Evolutionary conservation across 37 sponge, comb jelly and placozoan genomes (phyloP).

Genomic region (Chondrilla cf. caribensis): DNA sequence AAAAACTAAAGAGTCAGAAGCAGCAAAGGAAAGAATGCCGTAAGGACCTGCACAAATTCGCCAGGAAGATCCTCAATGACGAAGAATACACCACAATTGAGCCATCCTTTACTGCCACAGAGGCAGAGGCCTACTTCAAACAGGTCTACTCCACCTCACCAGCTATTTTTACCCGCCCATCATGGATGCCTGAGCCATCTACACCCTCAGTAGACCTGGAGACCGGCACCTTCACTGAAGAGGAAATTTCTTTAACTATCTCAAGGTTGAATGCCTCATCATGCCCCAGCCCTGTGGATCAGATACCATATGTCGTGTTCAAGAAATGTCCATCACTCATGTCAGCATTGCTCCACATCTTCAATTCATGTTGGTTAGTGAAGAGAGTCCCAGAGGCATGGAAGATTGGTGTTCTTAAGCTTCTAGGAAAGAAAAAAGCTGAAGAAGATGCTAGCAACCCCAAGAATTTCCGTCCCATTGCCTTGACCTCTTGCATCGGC

Average conservation of each 20-base stretch:
- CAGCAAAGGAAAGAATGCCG: conserved; percentile 1
- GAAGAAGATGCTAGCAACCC: conserved; percentile 19
- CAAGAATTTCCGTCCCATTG: conserved; percentile 26
- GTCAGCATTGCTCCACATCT: too few relatives aligned
- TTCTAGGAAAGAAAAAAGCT: conserved; percentile 19
- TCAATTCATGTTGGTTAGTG: conserved; percentile 19
- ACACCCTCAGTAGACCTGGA: background rate
- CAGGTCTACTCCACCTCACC: conserved; percentile 9
- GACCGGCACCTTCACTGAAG: background rate
- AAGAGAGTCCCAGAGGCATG: background rate
- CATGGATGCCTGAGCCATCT: conserved; percentile 2
- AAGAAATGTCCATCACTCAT: too few relatives aligned
- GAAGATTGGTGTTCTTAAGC: conserved; percentile 8
- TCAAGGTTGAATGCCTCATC: too few relatives aligned
- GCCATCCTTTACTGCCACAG: background rate
- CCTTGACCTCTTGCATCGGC: conserved; percentile 24
- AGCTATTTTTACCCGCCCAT: conserved; percentile 6
- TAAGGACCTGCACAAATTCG: background rate
- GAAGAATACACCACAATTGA: background rate
- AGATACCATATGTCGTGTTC: too few relatives aligned
- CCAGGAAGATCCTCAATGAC: conserved; percentile 14
- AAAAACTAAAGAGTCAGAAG: background rate
- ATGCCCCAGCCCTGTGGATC: too few relatives aligned
- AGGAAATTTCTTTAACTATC: background rate
- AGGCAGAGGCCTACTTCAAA: conserved; percentile 5